Conservation (phyloP, 2,888 invertebrate genomes). For the Melitaea athalia region DNA sequence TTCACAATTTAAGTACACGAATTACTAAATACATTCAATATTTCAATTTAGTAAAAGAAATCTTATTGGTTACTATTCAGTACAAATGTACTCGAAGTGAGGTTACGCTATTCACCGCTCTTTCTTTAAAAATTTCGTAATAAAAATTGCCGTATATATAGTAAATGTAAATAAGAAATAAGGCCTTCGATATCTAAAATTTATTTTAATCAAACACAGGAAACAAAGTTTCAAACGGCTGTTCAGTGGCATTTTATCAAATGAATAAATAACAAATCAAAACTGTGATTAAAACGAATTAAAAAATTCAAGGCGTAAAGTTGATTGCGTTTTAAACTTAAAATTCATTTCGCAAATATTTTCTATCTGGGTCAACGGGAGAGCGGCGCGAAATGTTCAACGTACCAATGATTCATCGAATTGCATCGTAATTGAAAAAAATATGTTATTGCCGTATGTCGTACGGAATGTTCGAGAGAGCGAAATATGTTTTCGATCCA, state of each 20-base stretch:
- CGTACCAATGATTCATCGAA: slow-evolving; percentile 76
- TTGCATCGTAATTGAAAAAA: slow-evolving; percentile 79
- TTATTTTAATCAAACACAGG: too few species aligned
- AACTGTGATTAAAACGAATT: slow-evolving; percentile 16
- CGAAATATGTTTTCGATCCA: slow-evolving; percentile 35
- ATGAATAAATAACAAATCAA: slow-evolving; percentile 20
- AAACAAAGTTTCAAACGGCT: neutral
- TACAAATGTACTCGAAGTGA: too few species aligned
- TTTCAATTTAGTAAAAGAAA: too few species aligned
- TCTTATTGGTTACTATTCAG: too few species aligned
- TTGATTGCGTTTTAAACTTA: slow-evolving; percentile 27
- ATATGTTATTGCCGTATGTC: slow-evolving; percentile 78
- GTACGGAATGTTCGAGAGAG: slow-evolving; percentile 56
- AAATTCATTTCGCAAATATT: slow-evolving; percentile 63
- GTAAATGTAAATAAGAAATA: too few species aligned
- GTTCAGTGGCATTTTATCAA: neutral
- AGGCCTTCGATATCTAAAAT: too few species aligned
- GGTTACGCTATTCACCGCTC: too few species aligned
- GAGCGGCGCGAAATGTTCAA: slow-evolving; percentile 59
- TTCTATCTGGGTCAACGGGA: slow-evolving; percentile 65
- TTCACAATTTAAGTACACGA: too few species aligned
- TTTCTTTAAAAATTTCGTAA: too few species aligned
- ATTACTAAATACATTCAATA: too few species aligned
- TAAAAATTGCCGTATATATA: too few species aligned
- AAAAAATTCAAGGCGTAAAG: slow-evolving; percentile 26